Conservation (phyloP, 1,140 invertebrate genomes). For the Homalodisca vitripennis region DNA sequence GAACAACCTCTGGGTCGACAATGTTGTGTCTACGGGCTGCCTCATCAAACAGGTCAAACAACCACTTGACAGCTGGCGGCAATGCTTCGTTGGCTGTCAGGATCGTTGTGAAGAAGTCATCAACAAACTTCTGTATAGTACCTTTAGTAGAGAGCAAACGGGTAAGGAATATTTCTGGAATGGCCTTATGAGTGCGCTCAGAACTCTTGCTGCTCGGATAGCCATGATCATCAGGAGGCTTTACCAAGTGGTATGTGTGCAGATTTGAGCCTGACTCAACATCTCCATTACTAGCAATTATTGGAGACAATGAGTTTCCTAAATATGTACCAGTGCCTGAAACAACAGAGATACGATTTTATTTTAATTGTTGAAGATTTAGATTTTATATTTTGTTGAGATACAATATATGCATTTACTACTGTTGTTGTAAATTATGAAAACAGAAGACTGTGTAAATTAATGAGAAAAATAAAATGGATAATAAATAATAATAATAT, state of each 20-base stretch:
- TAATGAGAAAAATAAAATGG: too few relatives aligned
- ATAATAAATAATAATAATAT: too few relatives aligned
- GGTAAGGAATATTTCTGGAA: constrained; percentile 94
- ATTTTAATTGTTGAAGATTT: too few relatives aligned
- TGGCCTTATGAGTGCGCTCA: constrained; percentile 87
- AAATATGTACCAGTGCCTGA: constrained; percentile 65
- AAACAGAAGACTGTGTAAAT: too few relatives aligned
- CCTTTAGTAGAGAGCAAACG: constrained; percentile 91
- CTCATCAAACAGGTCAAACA: constrained; percentile 93
- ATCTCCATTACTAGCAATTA: constrained; percentile 73
- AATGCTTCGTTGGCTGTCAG: constrained; percentile 85
- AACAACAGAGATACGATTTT: constrained; percentile 38
- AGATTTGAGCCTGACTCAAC: constrained; percentile 68
- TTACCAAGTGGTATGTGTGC: constrained; percentile 80
- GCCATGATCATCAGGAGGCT: constrained; percentile 70
- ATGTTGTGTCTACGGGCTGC: constrained; percentile 83
- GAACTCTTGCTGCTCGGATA: constrained; percentile 54
- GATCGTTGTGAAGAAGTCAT: constrained; percentile 90
- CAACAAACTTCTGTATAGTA: constrained; percentile 95
- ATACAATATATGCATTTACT: neutral
- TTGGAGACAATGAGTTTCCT: constrained; percentile 71
- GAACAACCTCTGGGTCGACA: constrained; percentile 83
- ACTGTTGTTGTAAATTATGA: too few relatives aligned
- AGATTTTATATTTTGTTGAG: neutral
- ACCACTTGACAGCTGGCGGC: constrained; percentile 91